These are phyloP conservation scores for Dasysyrphus tricinctus DNA, from an alignment of 2,888 invertebrate species.

Conservation along the genomic window DNA sequence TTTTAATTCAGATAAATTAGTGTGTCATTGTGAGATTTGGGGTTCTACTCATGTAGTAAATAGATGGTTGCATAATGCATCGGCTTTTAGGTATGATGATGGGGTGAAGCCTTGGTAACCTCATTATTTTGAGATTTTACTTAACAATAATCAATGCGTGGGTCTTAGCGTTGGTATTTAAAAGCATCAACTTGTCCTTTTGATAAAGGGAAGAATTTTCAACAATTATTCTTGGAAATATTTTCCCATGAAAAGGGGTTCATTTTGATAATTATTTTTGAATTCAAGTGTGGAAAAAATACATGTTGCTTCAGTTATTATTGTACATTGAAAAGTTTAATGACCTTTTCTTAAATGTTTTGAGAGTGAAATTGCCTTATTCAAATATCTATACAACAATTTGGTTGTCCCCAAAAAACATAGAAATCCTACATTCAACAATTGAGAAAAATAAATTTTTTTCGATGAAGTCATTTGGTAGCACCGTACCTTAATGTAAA, in stretches of 20 bases:
- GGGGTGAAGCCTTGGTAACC: constrained; percentile 31
- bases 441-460: too few species aligned
- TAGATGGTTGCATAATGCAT: neutral
- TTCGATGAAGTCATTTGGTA: too few species aligned
- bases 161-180: constrained; percentile 25
- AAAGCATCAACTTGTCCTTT: neutral
- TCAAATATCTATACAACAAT: too few species aligned
- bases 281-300: too few species aligned
- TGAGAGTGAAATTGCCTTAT: too few species aligned
- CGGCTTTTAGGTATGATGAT: neutral
- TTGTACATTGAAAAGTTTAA: too few species aligned
- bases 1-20: constrained; percentile 49
- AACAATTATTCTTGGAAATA: too few species aligned
- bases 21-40: constrained; percentile 35
- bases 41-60: neutral
- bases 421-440: too few species aligned
- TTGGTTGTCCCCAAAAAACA: too few species aligned
- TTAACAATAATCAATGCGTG: constrained; percentile 36
- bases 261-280: neutral
- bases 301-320: too few species aligned
- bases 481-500: too few species aligned
- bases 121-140: constrained; percentile 14
- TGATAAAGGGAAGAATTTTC: constrained; percentile 16
- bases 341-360: too few species aligned
- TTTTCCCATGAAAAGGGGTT: constrained; percentile 59